These are phyloP conservation scores for Elgaria multicarinata DNA, from an alignment of 2,113 vertebrate species.

Conservation along the genomic window DNA sequence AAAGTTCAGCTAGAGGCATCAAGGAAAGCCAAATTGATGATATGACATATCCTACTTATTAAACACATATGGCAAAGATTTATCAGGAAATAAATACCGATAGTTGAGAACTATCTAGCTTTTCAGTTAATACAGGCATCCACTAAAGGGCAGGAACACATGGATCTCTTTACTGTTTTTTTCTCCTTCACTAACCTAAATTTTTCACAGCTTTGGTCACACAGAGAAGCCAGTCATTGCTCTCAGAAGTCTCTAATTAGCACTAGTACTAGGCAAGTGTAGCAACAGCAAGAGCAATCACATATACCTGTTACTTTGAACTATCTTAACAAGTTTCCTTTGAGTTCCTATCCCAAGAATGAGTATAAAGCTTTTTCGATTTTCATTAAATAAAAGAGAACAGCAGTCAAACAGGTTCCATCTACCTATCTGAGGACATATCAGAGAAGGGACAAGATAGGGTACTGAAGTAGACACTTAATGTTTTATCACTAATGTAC, in stretches of 20 bases:
- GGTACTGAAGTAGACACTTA: background rate
- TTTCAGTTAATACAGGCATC: slow-evolving; percentile 45
- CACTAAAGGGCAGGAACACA: slow-evolving; percentile 51
- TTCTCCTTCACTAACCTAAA: slow-evolving; percentile 42
- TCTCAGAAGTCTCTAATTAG: slow-evolving; percentile 61
- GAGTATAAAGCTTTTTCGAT: fast-evolving
- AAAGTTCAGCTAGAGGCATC: background rate
- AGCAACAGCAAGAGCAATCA: slow-evolving; percentile 52
- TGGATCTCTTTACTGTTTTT: slow-evolving; percentile 67
- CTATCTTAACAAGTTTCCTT: slow-evolving; percentile 40
- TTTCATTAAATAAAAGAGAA: slow-evolving; percentile 16
- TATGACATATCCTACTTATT: background rate
- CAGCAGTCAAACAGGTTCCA: slow-evolving; percentile 11
- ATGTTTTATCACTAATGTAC: background rate
- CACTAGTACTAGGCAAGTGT: slow-evolving; percentile 55
- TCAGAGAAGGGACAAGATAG: slow-evolving; percentile 29
- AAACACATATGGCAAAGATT: background rate
- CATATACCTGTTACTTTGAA: slow-evolving; percentile 66
- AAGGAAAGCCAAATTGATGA: background rate
- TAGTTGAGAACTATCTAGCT: background rate
- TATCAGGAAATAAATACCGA: slow-evolving; percentile 19
- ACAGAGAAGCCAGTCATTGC: slow-evolving; percentile 53
- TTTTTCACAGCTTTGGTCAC: slow-evolving; percentile 65
- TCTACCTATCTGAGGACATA: background rate
- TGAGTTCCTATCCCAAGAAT: slow-evolving; percentile 24